phyloP scores from a whole-genome alignment of 2,113 vertebrate species.

The Calyptomena viridis region DNA sequence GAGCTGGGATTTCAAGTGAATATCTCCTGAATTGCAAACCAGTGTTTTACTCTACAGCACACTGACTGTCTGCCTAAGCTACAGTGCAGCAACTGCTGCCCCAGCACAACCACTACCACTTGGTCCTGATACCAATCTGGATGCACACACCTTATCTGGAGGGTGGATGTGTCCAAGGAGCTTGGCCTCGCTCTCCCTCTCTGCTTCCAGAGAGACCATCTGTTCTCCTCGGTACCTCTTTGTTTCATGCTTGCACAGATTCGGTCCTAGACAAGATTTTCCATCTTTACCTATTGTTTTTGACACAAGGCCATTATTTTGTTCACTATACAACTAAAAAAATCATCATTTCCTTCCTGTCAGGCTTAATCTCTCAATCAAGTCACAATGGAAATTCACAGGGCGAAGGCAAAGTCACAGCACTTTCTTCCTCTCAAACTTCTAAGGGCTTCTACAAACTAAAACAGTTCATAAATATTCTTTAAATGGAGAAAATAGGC shows the following conservation, averaged over 20 bases:
- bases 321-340: neutral
- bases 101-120: neutral
- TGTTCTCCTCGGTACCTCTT: neutral
- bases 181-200: neutral
- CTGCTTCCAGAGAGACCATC: neutral
- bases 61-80: neutral
- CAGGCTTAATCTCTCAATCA: neutral
- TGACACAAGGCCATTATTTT: neutral
- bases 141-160: neutral
- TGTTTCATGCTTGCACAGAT: neutral
- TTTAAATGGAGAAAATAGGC: neutral
- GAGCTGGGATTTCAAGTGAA: neutral
- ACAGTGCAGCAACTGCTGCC: fast-evolving
- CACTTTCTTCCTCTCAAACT: neutral
- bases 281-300: neutral
- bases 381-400: neutral
- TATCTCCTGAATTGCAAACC: neutral
- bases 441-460: neutral
- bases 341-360: neutral
- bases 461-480: neutral
- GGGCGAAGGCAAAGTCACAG: neutral
- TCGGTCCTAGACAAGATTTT: neutral
- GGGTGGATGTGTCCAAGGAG: neutral
- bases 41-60: neutral
- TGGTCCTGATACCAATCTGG: neutral